These are phyloP conservation scores for Drosophila triauraria DNA, from an alignment of 1,140 invertebrate species.

Conservation along the genomic window DNA sequence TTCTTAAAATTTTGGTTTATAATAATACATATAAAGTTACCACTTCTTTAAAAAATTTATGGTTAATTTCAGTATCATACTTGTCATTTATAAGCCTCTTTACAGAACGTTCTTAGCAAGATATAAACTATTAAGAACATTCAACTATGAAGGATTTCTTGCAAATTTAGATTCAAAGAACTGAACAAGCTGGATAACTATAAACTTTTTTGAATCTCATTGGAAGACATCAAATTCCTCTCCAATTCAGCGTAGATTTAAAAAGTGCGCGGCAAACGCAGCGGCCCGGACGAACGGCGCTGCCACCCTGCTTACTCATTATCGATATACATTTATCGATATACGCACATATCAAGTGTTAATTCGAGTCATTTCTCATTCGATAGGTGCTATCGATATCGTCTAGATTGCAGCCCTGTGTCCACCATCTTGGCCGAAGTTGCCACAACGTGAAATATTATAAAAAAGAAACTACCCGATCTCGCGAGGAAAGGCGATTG, in stretches of 20 bases:
- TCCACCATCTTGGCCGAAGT: conserved; percentile 49
- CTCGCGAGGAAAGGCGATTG: conserved; percentile 40
- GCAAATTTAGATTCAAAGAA: no score
- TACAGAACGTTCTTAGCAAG: no score
- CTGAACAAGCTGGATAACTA: no score
- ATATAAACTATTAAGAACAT: no score
- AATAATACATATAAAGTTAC: no score
- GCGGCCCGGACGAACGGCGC: not conserved
- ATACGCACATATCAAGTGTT: not conserved
- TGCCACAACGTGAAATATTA: conserved; percentile 40
- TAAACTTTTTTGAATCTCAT: not conserved
- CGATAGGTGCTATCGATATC: conserved; percentile 2
- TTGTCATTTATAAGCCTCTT: no score
- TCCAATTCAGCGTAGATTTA: no score
- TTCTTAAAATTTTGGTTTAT: no score
- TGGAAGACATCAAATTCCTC: not conserved
- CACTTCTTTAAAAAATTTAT: no score
- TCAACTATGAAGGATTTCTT: no score
- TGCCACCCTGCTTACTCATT: not conserved
- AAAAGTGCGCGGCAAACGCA: not conserved
- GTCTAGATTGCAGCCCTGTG: not conserved
- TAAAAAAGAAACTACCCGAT: conserved; percentile 40
- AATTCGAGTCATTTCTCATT: no score
- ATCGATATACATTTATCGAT: not conserved
- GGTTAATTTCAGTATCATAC: no score